Evolutionary conservation across 2,797 vertebrate genomes (phyloP).

Genomic region (Gastrophryne carolinensis): DNA sequence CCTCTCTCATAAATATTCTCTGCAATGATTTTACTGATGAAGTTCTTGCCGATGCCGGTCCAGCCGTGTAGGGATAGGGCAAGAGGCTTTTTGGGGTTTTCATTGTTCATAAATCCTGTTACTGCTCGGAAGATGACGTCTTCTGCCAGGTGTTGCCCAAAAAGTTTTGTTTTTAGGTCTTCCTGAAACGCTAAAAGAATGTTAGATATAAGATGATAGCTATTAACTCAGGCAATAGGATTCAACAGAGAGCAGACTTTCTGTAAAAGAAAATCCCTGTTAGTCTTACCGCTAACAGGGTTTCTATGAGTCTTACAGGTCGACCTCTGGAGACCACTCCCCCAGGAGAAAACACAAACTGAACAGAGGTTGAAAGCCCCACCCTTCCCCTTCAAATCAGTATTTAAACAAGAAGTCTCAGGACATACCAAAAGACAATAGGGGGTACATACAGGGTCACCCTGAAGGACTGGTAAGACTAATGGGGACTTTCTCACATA

Average conservation of each 20-base stretch:
- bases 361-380: no score
- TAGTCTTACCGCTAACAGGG: background rate
- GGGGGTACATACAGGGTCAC: no score
- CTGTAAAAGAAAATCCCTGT: background rate
- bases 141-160: conserved; percentile 82
- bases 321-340: no score
- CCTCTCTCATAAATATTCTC: conserved; percentile 80
- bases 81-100: conserved; percentile 85
- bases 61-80: conserved; percentile 91
- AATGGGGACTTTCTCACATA: no score
- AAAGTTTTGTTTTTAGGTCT: conserved; percentile 77
- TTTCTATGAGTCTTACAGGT: background rate
- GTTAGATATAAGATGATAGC: no score
- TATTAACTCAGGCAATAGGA: background rate
- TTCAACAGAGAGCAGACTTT: background rate
- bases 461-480: no score
- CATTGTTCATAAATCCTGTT: conserved; percentile 80
- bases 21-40: conserved; percentile 83
- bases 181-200: conserved; percentile 60
- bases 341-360: no score
- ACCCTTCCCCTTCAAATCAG: no score
- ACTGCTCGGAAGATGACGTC: conserved; percentile 80
- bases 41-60: conserved; percentile 95
- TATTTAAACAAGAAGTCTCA: no score
- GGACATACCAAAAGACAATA: no score